phyloP scores from a whole-genome alignment of 2,113 vertebrate species.

The Amphilophus citrinellus region DNA sequence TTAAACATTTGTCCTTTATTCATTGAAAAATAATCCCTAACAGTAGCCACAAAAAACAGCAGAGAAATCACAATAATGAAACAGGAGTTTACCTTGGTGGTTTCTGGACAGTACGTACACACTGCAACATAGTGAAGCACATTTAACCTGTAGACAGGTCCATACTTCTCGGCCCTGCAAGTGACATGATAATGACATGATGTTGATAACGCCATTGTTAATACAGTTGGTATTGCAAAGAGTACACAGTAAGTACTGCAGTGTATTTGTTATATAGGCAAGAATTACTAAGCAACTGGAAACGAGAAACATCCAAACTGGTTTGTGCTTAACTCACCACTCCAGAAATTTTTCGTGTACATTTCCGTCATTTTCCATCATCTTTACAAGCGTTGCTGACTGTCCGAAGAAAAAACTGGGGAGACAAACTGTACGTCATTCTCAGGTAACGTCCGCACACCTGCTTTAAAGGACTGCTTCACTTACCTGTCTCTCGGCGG shows the following conservation, averaged over 20 bases:
- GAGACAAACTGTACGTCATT: not conserved
- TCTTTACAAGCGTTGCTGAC: accelerated
- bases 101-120: too few relatives aligned
- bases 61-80: not conserved
- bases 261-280: accelerated
- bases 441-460: not conserved
- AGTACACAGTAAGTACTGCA: accelerated
- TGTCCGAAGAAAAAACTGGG: constrained; percentile 75
- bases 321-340: constrained; percentile 55
- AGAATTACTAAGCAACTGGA: not conserved
- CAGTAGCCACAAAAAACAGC: too few relatives aligned
- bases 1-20: too few relatives aligned
- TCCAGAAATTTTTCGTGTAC: constrained; percentile 51
- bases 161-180: too few relatives aligned
- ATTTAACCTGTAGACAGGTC: too few relatives aligned
- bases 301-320: too few relatives aligned
- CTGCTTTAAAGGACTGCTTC: not conserved
- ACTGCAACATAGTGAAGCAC: too few relatives aligned
- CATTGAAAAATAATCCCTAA: too few relatives aligned
- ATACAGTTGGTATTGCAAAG: accelerated
- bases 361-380: not conserved
- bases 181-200: too few relatives aligned
- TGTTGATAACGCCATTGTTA: too few relatives aligned
- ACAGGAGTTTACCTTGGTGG: too few relatives aligned
- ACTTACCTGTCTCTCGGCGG: constrained; percentile 55